Conservation (phyloP, 2,888 invertebrate species). For the Nymphalis urticae region DNA sequence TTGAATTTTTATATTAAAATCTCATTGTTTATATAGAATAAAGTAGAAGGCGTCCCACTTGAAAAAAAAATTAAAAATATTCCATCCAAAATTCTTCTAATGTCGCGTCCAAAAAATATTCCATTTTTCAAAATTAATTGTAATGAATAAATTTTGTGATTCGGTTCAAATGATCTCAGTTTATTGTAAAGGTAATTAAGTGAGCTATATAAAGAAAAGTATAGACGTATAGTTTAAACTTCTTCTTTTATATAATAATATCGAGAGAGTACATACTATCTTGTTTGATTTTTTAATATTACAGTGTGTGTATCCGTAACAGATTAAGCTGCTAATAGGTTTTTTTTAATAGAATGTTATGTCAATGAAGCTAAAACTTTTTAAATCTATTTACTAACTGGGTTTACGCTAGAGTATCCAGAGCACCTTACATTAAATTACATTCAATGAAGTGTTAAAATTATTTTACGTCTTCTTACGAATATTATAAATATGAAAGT, state of each 20-base stretch:
- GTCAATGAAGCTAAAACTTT: too few relatives aligned
- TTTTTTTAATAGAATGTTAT: too few relatives aligned
- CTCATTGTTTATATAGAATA: not conserved
- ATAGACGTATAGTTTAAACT: too few relatives aligned
- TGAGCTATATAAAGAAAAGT: not conserved
- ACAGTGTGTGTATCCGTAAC: not conserved
- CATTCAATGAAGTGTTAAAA: too few relatives aligned
- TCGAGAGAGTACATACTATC: too few relatives aligned
- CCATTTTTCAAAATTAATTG: conserved; percentile 1
- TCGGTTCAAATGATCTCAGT: conserved; percentile 22
- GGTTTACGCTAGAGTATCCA: too few relatives aligned
- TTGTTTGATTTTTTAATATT: not conserved
- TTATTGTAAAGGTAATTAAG: conserved; percentile 5
- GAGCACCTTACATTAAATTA: too few relatives aligned
- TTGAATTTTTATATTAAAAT: too few relatives aligned
- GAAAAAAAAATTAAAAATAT: not conserved
- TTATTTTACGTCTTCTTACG: too few relatives aligned
- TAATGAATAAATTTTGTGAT: conserved; percentile 11
- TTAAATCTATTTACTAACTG: too few relatives aligned
- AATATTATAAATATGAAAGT: too few relatives aligned
- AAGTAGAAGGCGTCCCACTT: not conserved
- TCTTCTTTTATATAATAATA: too few relatives aligned
- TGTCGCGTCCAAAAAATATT: conserved; percentile 3
- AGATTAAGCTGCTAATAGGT: not conserved
- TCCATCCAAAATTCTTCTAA: conserved; percentile 1